Evolutionary conservation across 2,113 vertebrate genomes (phyloP), one percentile per base, ranked within the genome.

Genomic region (Casuarius casuarius): DNA sequence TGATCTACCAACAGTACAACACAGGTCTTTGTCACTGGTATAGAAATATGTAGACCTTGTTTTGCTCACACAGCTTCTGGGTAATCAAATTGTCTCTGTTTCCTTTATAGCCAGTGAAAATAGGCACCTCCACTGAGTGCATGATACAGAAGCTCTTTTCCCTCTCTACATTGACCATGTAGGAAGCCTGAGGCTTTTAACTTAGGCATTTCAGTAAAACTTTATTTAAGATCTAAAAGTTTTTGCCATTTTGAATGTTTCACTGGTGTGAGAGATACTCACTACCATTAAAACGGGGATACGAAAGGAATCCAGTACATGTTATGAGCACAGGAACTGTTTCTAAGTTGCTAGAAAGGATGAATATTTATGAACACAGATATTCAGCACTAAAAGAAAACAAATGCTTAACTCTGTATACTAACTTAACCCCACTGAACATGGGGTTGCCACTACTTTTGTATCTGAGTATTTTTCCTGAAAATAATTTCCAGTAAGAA

Each of bases 131-230:
- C 48, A 89, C 20, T 15, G 44, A 46, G 44, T 46, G 9, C 56
- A 71, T 10, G 26, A 75, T 2, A 59, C 5, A 81, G 44, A 73
- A 58, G 29, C 21, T 82, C 62, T 62, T 54, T 40, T 46, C 11
- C 23, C 29, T 15, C 28, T 82, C 38, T 59, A 8, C 10, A 20
- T 0, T 28, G 38, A 74, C 35, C 59, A n/a, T 0, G 0, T 62
- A 72, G 40, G 40, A 87, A 89, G 76, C 19, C 26, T 13, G 77
- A 25, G 28, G 40, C 4, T 90, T 58, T 65, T 23, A 46, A 79
- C 23, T 51, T 9, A 35, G 14, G 52, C 40, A 14, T 20, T 56
- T 89, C 56, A 75, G 19, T 62, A 31, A 35, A 56, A n/a, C 5
- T 66, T 48, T 78, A 44, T 71, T 74, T 82, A 10, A 79, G 19